Base-by-base conservation (phyloP, 2,113 vertebrate genomes). In the Lonchura striata region DNA sequence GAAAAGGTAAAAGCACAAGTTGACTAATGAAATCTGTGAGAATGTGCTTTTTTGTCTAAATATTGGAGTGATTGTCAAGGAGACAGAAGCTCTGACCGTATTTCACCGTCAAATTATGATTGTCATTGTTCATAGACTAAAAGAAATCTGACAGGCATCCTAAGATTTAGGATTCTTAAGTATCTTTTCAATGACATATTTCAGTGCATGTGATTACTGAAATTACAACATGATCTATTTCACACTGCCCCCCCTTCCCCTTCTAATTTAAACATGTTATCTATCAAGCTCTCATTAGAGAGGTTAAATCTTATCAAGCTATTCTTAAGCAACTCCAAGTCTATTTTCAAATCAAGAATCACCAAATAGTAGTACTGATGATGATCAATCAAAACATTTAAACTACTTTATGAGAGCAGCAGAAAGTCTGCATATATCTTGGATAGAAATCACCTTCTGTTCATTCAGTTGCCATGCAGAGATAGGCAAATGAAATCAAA, bases 91-190 rank as follows among this genome's bases (percentile, higher is more conserved):
- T 96, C 85, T 96, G 93, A 83, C 94, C 92, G 27, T 57, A 93
- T 88, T 96, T 95, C 60, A 71, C 84, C 65, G 75, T 90, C 92
- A 93, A 90, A 86, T 93, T 93, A 91, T 90, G 90, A 90, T 56
- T 97, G 90, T 75, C 94, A 93, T 93, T 96, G 79, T 96, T 95
- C 90, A 86, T 35, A 95, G 79, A 93, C 72, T 95, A 93, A 96
- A 97, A 95, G 82, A 96, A 96, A 93, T 86, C 85, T 97, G 95
- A 95, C 93, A 97, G 90, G n/a, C 82, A 96, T 92, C 64, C 76
- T 81, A 90, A 96, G 90, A 95, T 93, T 95, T 88, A 94, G 92
- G 93, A 91, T 88, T 92, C 72, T 41, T 92, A 94, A 96, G 64
- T 93, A 94, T 86, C 90, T 95, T 86, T 86, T 74, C 85, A 82